Percentiles rank a stretch among this genome's conserved stretches.
Evolutionary conservation across 2,113 vertebrate genomes (phyloP).

Genomic region (Leptobrachium leishanense): DNA sequence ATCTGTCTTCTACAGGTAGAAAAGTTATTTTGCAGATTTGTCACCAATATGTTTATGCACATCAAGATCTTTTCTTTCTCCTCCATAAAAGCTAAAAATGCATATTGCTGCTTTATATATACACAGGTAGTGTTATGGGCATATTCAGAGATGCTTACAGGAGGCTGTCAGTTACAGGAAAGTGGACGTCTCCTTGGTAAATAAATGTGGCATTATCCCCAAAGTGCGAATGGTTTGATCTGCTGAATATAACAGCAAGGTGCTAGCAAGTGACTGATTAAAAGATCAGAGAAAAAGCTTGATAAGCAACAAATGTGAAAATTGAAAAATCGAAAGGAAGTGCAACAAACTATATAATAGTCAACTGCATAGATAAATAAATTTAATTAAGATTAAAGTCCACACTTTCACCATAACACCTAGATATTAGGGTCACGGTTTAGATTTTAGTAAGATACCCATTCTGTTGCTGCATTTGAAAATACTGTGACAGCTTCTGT

Average conservation of each 20-base stretch:
- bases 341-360: not conserved
- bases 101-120: not conserved
- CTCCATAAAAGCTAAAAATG: not conserved
- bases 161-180: not conserved
- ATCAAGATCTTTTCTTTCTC: not conserved
- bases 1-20: not conserved
- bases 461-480: slow-evolving; percentile 44
- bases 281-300: not conserved
- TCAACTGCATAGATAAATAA: slow-evolving; percentile 41
- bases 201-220: not conserved
- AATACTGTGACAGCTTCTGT: slow-evolving; percentile 55
- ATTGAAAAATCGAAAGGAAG: not conserved
- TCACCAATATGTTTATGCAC: not conserved
- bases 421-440: too few species aligned
- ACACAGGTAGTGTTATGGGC: not conserved
- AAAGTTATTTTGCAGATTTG: not conserved
- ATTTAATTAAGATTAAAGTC: not conserved
- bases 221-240: not conserved
- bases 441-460: not conserved
- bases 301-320: not conserved
- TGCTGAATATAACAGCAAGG: not conserved
- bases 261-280: slow-evolving; percentile 1
- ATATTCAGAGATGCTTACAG: not conserved
- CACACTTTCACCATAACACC: not conserved
- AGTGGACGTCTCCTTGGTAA: not conserved